phyloP scores from a whole-genome alignment of 2,113 vertebrate species.

The Ameiurus melas region DNA sequence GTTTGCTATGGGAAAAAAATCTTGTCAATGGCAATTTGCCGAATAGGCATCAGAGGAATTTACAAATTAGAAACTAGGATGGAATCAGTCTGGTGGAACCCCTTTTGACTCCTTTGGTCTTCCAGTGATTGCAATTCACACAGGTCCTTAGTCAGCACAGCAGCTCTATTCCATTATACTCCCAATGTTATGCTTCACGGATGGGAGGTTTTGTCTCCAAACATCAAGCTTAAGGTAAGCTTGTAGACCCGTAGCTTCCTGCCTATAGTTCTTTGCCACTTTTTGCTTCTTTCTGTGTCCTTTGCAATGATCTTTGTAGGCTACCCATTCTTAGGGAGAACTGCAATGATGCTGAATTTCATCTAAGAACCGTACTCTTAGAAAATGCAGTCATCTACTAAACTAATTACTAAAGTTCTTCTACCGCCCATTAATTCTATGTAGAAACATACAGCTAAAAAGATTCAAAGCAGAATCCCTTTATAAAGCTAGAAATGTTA shows the following conservation, averaged over 20 bases:
- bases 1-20: not conserved
- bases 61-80: not conserved
- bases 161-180: not conserved
- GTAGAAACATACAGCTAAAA: not conserved
- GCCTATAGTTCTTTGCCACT: not conserved
- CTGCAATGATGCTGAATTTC: not conserved
- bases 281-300: not conserved
- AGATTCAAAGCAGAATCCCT: not conserved
- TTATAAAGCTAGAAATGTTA: not conserved
- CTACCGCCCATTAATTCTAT: not conserved
- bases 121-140: not conserved
- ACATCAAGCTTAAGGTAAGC: not conserved
- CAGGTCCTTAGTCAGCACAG: conserved; percentile 7
- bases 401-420: not conserved
- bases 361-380: not conserved
- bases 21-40: not conserved
- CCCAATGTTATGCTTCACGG: not conserved
- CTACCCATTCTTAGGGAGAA: not conserved
- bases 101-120: not conserved
- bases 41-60: not conserved
- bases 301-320: not conserved
- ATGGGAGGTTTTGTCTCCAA: not conserved
- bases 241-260: not conserved
- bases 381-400: not conserved
- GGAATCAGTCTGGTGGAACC: not conserved